Percentiles rank a stretch among this genome's conserved stretches.
These are phyloP conservation scores for Stenoptilia bipunctidactyla DNA, from an alignment of 2,888 invertebrate genomes.

Conservation along the genomic window DNA sequence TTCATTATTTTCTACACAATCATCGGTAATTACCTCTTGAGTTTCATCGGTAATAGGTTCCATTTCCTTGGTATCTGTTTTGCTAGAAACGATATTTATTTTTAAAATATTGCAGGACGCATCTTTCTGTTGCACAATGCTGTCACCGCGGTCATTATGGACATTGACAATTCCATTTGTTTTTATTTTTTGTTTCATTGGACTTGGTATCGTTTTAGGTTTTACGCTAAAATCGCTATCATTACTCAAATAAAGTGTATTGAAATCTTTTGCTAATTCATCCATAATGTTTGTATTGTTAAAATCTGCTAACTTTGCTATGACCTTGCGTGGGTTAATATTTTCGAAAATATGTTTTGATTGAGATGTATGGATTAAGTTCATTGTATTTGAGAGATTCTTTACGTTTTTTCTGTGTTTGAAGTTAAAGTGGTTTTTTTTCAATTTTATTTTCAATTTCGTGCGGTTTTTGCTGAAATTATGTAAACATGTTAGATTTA, in stretches of 20 bases:
- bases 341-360: no score
- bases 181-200: slow-evolving; percentile 10
- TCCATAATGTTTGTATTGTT: no score
- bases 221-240: slow-evolving; percentile 36
- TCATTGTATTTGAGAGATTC: no score
- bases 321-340: no score
- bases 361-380: no score
- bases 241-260: background rate
- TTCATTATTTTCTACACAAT: slow-evolving; percentile 5
- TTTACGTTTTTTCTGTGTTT: no score
- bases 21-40: background rate
- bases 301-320: no score
- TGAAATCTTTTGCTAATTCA: no score
- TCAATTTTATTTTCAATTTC: no score
- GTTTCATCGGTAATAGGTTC: slow-evolving; percentile 1
- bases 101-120: background rate
- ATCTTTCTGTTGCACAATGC: background rate
- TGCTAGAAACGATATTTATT: background rate
- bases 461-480: no score
- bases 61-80: background rate
- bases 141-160: background rate
- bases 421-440: no score
- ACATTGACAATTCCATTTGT: slow-evolving; percentile 5
- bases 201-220: slow-evolving; percentile 18
- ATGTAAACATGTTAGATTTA: no score